A percentile compares a stretch with the other conserved stretches of the same genome.
phyloP scores from a whole-genome alignment of 1,140 invertebrate genomes.

The Drosophila kurseongensis region DNA sequence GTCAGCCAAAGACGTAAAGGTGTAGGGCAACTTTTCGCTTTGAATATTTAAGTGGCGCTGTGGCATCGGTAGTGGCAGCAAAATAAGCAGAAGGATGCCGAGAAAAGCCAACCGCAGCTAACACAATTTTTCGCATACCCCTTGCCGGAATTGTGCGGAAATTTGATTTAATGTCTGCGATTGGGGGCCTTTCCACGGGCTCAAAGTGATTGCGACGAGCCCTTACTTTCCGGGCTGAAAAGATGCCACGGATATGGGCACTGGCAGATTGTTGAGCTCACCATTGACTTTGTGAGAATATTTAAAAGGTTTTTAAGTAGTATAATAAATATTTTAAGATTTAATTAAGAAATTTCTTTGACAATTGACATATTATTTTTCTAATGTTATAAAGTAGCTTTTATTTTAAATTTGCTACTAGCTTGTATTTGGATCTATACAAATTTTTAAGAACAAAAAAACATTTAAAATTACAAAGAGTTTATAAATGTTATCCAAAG shows the following conservation, averaged over 20 bases:
- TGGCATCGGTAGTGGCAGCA: slow-evolving; percentile 26
- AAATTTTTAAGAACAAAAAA: too few relatives aligned
- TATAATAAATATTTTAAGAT: too few relatives aligned
- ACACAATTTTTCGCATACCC: slow-evolving; percentile 76
- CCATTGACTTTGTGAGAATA: neutral
- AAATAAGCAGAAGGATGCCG: slow-evolving; percentile 14
- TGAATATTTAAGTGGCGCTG: slow-evolving; percentile 78
- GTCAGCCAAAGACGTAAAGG: slow-evolving; percentile 58
- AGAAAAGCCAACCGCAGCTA: slow-evolving; percentile 58
- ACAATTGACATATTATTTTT: too few relatives aligned
- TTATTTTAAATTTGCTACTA: too few relatives aligned
- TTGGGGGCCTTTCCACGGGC: slow-evolving; percentile 56
- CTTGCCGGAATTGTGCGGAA: slow-evolving; percentile 78
- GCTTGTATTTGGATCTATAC: too few relatives aligned
- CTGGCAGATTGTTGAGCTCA: slow-evolving; percentile 23
- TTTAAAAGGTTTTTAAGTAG: neutral
- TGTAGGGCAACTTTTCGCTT: slow-evolving; percentile 72
- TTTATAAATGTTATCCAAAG: neutral
- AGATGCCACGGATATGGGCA: slow-evolving; percentile 20
- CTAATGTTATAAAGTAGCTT: too few relatives aligned
- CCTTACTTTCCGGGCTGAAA: slow-evolving; percentile 25
- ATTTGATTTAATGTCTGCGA: slow-evolving; percentile 84
- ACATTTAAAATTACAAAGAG: too few relatives aligned
- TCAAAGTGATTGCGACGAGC: slow-evolving; percentile 57
- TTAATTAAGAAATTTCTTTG: too few relatives aligned